Evolutionary conservation across 1,140 invertebrate genomes (phyloP), one percentile per base, ranked within the genome.

Genomic region (Bilobella aurantiaca): DNA sequence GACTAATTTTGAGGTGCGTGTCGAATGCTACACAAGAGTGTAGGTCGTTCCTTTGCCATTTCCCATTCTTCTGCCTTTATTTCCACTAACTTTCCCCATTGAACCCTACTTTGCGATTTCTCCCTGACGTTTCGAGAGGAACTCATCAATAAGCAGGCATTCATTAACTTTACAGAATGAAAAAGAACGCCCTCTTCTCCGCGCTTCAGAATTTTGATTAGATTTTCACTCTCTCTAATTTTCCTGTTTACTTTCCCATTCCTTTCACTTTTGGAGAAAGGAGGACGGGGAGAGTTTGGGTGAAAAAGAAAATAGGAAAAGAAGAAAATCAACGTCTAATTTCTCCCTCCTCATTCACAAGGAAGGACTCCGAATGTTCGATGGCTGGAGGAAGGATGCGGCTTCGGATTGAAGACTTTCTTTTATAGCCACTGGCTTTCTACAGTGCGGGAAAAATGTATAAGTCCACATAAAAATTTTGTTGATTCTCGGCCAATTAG

Each of bases 271-370:
- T n/a, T n/a, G n/a, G n/a, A n/a, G n/a, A n/a, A n/a, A n/a, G n/a
- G n/a, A n/a, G n/a, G n/a, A n/a, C n/a, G n/a, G n/a, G n/a, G n/a
- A n/a, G n/a, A n/a, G n/a, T n/a, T n/a, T n/a, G n/a, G n/a, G n/a
- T n/a, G n/a, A n/a, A n/a, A n/a, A n/a, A n/a, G n/a, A n/a, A n/a
- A n/a, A n/a, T n/a, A n/a, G n/a, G n/a, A n/a, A n/a, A 12, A 14
- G 49, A 23, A 53, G 49, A 53, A 53, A 53, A 53, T 53, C 49
- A 53, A 23, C 49, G 49, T 53, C 49, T 53, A 16, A 53, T 53
- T 53, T 53, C 23, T 23, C 23, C 8, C 5, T 23, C 21, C 18
- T 42, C 34, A 12, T 42, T n/a, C n/a, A n/a, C n/a, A n/a, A n/a
- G n/a, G n/a, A n/a, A n/a, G n/a, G n/a, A n/a, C n/a, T n/a, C n/a